phyloP scores from a whole-genome alignment of 2,113 vertebrate genomes.

The Camarhynchus parvulus region DNA sequence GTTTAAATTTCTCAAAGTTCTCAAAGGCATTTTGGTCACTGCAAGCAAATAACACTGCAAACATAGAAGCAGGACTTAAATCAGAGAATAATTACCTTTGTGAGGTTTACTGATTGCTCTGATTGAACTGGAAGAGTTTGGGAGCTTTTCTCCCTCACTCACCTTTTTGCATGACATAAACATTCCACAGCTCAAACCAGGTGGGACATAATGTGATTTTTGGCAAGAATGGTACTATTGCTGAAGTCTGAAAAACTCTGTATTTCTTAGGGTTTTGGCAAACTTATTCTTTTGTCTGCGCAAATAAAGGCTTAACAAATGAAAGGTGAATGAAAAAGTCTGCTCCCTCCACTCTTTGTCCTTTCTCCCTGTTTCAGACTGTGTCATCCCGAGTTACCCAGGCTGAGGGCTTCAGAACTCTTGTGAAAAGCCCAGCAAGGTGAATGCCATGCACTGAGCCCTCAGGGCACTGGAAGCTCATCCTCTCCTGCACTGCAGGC shows the following conservation, averaged over 20 bases:
- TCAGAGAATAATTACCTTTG: constrained; percentile 38
- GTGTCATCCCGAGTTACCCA: not conserved
- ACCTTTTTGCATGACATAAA: constrained; percentile 35
- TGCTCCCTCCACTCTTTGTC: not conserved
- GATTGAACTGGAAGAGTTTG: constrained; percentile 25
- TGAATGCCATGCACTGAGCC: not conserved
- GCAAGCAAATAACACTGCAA: not conserved
- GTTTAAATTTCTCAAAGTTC: not conserved
- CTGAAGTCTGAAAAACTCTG: constrained; percentile 37
- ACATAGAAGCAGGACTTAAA: constrained; percentile 58
- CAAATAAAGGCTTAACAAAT: constrained; percentile 33
- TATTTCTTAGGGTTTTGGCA: constrained; percentile 57
- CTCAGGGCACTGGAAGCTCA: not conserved
- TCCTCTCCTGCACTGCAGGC: not conserved
- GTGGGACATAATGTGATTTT: constrained; percentile 63
- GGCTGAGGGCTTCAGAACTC: not conserved
- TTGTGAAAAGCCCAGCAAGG: not conserved
- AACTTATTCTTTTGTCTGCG: constrained; percentile 58
- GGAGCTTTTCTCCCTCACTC: constrained; percentile 31
- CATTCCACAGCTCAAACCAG: constrained; percentile 69
- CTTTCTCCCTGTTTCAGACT: constrained; percentile 5
- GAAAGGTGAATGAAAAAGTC: not conserved
- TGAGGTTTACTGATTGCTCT: constrained; percentile 55
- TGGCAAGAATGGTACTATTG: constrained; percentile 60
- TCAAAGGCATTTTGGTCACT: not conserved